Conservation (phyloP, 2,797 vertebrate species). For the Girardinus metallicus region DNA sequence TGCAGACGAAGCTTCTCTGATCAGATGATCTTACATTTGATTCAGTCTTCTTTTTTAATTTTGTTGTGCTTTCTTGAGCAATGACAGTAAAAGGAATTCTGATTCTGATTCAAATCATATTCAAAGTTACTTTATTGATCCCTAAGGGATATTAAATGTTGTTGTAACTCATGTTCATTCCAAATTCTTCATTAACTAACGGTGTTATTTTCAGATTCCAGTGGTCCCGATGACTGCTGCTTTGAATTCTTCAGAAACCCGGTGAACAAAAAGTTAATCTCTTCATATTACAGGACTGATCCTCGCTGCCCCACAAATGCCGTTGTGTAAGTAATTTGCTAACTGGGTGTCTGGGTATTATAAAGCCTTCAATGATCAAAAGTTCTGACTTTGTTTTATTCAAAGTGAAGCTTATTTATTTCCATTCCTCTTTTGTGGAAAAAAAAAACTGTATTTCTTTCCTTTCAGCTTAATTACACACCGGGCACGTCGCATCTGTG, state of each 20-base stretch:
- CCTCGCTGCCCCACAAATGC: background rate
- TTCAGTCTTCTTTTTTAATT: no score
- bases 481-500: constrained; percentile 32
- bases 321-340: background rate
- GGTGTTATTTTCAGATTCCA: background rate
- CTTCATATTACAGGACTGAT: constrained; percentile 13
- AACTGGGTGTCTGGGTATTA: background rate
- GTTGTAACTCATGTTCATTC: no score
- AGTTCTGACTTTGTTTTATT: background rate
- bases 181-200: background rate
- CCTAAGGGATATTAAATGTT: no score
- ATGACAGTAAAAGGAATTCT: no score
- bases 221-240: constrained; percentile 43
- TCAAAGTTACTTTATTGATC: no score
- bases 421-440: background rate
- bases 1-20: background rate
- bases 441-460: background rate
- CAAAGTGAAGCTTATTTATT: background rate
- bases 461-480: constrained; percentile 47
- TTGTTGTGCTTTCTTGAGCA: no score
- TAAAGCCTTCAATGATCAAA: background rate
- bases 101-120: no score
- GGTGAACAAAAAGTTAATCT: fast-evolving
- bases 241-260: constrained; percentile 4
- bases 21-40: background rate